Base-by-base conservation (phyloP, 2,797 vertebrate genomes). In the Neosalanx taihuensis region DNA sequence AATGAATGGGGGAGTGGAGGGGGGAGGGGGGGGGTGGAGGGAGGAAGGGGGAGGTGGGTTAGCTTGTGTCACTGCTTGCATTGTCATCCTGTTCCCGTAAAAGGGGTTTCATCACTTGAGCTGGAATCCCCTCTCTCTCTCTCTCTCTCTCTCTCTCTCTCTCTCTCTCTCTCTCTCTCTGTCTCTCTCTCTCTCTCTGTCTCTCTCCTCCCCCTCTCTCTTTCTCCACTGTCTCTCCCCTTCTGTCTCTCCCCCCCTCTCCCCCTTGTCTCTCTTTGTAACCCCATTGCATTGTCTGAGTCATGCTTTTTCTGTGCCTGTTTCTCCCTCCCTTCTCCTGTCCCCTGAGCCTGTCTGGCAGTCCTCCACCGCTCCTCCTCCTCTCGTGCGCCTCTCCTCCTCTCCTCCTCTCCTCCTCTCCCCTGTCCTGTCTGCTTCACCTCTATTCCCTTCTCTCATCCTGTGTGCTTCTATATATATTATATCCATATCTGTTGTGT, bases 51-150 rank as follows among this genome's bases (percentile, higher is more conserved):
- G 1, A 64, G 0, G 70, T 67, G 72, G 75, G 65, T 33, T 6
- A 72, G 70, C 68, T 69, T 73, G 37, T 41, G 33, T 17, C 57
- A 53, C 72, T 76, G 71, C 71, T 79, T 60, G 71, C 66, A 79
- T 80, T 82, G 80, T 76, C 64, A 35, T 71, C 66, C 70, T 78
- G 72, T 72, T 84, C 77, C 77, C 57, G 72, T 80, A 72, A 74
- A 53, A 81, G 76, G 53, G 78, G 76, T 72, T 72, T 60, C 67
- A 69, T 33, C n/a, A 62, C 66, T 59, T 15, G 3, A 35, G n/a
- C 30, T 62, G 29, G 29, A 35, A 51, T 60, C 18, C 35, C 33
- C 53, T 75, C 35, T 78, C 71, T 60, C 46, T 15, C 69, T 70
- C 70, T 62, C 62, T 70, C 71, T 67, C 72, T 78, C 74, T 56